Percentiles rank a stretch among this genome's conserved stretches.
Evolutionary conservation across 2,888 invertebrate species (phyloP).

Genomic region (Hoplodrina blanda): DNA sequence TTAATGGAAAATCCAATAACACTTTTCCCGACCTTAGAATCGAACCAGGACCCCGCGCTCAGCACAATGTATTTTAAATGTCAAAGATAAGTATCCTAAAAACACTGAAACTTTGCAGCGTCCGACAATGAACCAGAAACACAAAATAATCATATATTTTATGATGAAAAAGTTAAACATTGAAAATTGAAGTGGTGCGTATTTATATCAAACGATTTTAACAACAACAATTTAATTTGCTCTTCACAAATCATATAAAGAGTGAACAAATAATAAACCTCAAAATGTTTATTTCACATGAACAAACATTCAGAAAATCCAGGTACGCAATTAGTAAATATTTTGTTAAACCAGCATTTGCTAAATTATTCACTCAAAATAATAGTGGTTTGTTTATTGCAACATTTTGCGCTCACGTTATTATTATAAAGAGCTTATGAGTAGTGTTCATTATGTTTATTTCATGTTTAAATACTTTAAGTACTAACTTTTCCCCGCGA

Average conservation of each 20-base stretch:
- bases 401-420: neutral
- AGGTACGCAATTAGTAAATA: slow-evolving; percentile 7
- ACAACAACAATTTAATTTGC: neutral
- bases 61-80: too few species aligned
- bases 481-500: too few species aligned
- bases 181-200: neutral
- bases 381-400: neutral
- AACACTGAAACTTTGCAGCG: too few species aligned
- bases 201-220: slow-evolving; percentile 2
- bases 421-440: neutral
- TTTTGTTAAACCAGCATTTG: neutral
- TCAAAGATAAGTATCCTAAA: too few species aligned
- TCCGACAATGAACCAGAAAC: too few species aligned
- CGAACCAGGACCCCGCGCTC: too few species aligned
- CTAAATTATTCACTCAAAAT: slow-evolving; percentile 15
- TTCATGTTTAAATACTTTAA: too few species aligned
- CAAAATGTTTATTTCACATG: slow-evolving; percentile 6
- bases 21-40: too few species aligned
- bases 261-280: neutral
- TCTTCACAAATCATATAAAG: neutral
- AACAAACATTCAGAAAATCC: neutral
- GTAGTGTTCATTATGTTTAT: neutral
- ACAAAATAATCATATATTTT: too few species aligned
- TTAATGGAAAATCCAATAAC: too few species aligned
- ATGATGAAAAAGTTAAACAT: neutral